Base-by-base conservation (phyloP, 2,797 vertebrate genomes). In the Pogonophryne albipinna region DNA sequence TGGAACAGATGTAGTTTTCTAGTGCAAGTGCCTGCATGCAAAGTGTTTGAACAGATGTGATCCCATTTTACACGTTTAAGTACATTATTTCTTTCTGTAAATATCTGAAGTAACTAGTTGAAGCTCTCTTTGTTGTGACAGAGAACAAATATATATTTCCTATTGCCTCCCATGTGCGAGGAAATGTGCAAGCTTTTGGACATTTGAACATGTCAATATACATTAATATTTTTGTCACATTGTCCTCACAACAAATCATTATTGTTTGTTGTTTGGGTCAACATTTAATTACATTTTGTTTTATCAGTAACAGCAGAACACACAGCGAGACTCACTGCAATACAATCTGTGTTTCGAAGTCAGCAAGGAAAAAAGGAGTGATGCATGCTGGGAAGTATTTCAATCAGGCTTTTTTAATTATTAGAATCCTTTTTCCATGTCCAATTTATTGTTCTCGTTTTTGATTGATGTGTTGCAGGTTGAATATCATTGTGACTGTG, bases 1-100 rank as follows among this genome's bases (percentile, higher is more conserved):
- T 69, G 68, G 46, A 85, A 44, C 58, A 53, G 55, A 78, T 78
- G 76, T 67, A 59, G 49, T 71, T 47, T 57, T 57, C 58, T 66
- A 49, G 58, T 56, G 46, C 47, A 70, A 52, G 63, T 50, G 38
- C 42, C 47, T 66, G 19, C 17, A 3, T 72, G 1, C 53, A 71
- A 62, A 50, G 61, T 75, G 42, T 80, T 69, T 65, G 41, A 65
- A 66, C 49, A 81, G 59, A 58, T 66, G 11, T 19, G 27, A 65
- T 60, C 23, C 66, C 12, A 57, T 13, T 62, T 74, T 11, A n/a
- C 62, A 23, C 50, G 10, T 71, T 74, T 70, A 10, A 44, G 2
- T 1, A n/a, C 20, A 34, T 1, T 52, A 15, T 46, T 52, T 67
- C 6, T 70, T 31, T 52, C 42, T 61, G 27, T 66, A 68, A 31